Evolutionary conservation across 2,888 invertebrate species (phyloP), one percentile per base, ranked within the genome.

Genomic region (Zele albiditarsus): DNA sequence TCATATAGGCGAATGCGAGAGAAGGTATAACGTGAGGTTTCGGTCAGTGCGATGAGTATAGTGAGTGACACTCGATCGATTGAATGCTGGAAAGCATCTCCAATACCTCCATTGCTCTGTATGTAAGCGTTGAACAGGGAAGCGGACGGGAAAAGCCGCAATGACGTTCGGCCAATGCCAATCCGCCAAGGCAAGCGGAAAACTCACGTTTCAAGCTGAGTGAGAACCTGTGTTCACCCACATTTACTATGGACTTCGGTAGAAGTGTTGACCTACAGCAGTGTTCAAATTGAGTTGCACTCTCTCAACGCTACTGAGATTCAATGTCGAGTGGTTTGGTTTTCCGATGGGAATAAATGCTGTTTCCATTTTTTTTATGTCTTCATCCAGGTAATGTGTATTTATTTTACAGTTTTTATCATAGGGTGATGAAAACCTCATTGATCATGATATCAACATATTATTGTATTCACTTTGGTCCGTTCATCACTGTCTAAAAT

Each of bases 171-270:
- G 38, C 53, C 49, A 33, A 69, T 49, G 69, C 38, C 69, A 58
- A 69, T 69, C 58, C 31, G 27, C 42, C 53, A 60, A 60, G 60
- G 60, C 58, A 70, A 70, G 28, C 27, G 70, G 58, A 70, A 70
- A 70, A 70, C 60, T 70, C 70, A 57, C 60, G 60, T 70, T 70
- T 70, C 70, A 42, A 42, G 42, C 60, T 70, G 70, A 70, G 70
- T 70, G 60, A 60, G 70, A 70, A 70, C 23, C 38, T 58, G 58
- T 69, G 70, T 60, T 70, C 70, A 42, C 60, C 60, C 23, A 60
- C 38, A 70, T 70, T 70, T 58, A 25, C 60, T 42, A 28, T 33
- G 57, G 60, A 70, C 60, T 70, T 70, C 42, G 28, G 68, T 57
- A 10, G 23, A 57, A 58, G 33, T 57, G 57, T 69, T 69, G 69